These are phyloP conservation scores for Podarcis siculus DNA, from an alignment of 2,797 vertebrate genomes.

Conservation along the genomic window DNA sequence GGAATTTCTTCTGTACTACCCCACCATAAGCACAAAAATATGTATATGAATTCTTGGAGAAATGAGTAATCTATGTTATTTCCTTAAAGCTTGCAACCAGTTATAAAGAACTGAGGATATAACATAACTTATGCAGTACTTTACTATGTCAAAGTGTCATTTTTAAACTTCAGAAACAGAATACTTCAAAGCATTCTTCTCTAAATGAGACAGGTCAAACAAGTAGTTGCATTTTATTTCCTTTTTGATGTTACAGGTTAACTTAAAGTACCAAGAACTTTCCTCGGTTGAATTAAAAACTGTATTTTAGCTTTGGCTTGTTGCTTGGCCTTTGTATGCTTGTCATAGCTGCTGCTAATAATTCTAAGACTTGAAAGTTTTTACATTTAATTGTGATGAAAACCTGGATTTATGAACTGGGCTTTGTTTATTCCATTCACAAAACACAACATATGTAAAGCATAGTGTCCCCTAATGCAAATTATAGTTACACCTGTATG, in stretches of 20 bases:
- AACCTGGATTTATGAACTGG: neutral
- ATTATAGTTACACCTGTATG: neutral
- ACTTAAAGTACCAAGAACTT: neutral
- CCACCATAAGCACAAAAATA: neutral
- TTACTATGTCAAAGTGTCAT: neutral
- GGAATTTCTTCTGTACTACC: neutral
- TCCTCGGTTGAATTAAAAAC: neutral
- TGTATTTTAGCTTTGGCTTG: constrained; percentile 12
- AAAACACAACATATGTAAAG: neutral
- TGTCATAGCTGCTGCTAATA: neutral
- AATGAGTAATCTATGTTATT: too few relatives aligned
- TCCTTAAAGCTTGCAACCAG: neutral
- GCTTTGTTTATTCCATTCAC: neutral
- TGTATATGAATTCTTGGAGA: neutral
- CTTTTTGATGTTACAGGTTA: neutral
- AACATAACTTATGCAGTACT: too few relatives aligned
- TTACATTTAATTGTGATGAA: neutral
- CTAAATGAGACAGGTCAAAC: neutral
- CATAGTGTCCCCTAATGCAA: too few relatives aligned
- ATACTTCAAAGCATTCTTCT: neutral
- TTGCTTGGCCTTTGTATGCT: neutral
- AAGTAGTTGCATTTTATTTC: neutral
- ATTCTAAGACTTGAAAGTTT: neutral
- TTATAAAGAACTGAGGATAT: neutral
- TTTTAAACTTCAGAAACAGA: neutral